A percentile compares a stretch with the other conserved stretches of the same genome.
Conservation (phyloP, 2,888 invertebrate genomes). For the Seira sanloemensis region DNA sequence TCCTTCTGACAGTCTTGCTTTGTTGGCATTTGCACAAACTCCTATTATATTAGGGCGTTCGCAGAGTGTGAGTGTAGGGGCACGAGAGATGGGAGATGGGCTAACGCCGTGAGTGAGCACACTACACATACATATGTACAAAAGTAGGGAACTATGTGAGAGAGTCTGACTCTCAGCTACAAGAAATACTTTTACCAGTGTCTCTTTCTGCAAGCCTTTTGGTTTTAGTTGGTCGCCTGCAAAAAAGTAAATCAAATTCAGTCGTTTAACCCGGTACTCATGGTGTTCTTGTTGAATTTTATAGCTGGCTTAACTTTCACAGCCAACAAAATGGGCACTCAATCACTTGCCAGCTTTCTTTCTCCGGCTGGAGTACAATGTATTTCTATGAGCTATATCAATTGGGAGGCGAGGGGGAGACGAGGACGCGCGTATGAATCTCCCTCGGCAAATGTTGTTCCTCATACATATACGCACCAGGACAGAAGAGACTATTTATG, state of each 20-base stretch:
- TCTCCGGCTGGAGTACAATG: no score
- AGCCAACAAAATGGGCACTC: slow-evolving; percentile 63
- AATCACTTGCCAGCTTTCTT: slow-evolving; percentile 63
- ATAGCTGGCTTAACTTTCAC: slow-evolving; percentile 65
- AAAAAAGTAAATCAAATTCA: slow-evolving; percentile 66
- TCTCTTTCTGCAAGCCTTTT: slow-evolving; percentile 49
- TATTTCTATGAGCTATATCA: no score
- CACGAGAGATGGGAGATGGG: no score
- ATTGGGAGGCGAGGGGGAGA: no score
- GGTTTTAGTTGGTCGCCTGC: slow-evolving; percentile 62
- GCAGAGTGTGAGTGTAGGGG: neutral
- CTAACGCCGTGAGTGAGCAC: neutral
- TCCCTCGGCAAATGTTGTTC: neutral
- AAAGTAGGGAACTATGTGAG: no score
- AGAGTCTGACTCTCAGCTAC: neutral
- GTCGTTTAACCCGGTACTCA: slow-evolving; percentile 63
- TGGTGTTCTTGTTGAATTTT: slow-evolving; percentile 64
- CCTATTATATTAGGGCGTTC: neutral
- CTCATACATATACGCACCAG: neutral
- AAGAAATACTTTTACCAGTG: neutral
- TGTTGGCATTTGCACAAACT: slow-evolving; percentile 47
- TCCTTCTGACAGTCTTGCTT: slow-evolving; percentile 57
- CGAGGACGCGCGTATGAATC: neutral
- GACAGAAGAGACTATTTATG: neutral
- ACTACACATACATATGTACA: no score